Evolutionary conservation across 2,797 vertebrate genomes (phyloP).

Genomic region (Aplochiton taeniatus): DNA sequence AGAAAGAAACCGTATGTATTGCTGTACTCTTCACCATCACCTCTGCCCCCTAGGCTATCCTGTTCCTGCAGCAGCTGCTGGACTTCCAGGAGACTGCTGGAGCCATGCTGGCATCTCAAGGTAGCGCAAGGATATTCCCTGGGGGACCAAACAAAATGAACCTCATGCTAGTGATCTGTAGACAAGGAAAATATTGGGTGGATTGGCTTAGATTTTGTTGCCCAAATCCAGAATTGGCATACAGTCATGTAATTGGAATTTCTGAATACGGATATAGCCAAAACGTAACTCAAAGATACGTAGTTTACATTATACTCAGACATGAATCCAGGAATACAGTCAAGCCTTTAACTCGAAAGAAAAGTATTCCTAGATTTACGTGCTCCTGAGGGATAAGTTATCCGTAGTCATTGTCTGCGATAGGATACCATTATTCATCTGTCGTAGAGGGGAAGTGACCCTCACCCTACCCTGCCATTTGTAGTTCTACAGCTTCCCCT

Average conservation of each 20-base stretch:
- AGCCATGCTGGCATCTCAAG: conserved; percentile 97
- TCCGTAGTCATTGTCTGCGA: neutral
- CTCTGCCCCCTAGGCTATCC: conserved; percentile 82
- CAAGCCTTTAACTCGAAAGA: neutral
- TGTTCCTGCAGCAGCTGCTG: conserved; percentile 94
- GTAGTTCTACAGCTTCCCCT: neutral
- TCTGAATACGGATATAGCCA: no score
- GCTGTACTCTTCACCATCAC: neutral
- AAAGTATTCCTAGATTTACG: neutral
- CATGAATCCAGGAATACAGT: no score
- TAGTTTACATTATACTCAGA: no score
- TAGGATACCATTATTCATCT: neutral
- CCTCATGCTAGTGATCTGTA: neutral
- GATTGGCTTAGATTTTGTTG: no score
- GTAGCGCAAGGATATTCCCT: conserved; percentile 61
- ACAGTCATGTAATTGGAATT: neutral
- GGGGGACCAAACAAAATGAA: neutral
- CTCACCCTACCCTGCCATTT: no score
- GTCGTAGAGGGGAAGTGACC: neutral
- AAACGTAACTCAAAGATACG: no score
- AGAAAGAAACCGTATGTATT: neutral
- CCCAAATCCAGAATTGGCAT: neutral
- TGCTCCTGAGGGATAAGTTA: neutral
- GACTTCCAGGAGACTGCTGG: conserved; percentile 98
- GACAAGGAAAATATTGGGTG: no score